A percentile compares a stretch with the other conserved stretches of the same genome.
phyloP scores from a whole-genome alignment of 1,140 invertebrate genomes.

The Agrilus planipennis region DNA sequence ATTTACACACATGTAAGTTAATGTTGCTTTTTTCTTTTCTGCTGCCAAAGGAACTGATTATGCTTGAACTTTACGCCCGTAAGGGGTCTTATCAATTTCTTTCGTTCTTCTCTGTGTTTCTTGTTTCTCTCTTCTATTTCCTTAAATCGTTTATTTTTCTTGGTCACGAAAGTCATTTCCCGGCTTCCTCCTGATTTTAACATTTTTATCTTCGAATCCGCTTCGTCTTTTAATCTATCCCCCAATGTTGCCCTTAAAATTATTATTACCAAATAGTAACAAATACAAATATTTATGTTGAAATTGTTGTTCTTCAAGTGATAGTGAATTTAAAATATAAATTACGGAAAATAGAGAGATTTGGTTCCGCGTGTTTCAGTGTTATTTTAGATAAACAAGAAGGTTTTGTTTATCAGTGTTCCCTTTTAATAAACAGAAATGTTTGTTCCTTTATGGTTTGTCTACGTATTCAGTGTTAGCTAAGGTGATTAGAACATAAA shows the following conservation, averaged over 20 bases:
- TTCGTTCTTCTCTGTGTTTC: conserved; percentile 60
- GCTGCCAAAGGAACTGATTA: too few species aligned
- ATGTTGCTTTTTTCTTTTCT: too few species aligned
- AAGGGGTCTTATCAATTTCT: conserved; percentile 56
- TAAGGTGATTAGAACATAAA: too few species aligned
- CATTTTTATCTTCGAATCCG: conserved; percentile 41
- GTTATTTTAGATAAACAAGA: too few species aligned
- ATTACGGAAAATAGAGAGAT: too few species aligned
- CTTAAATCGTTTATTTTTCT: conserved; percentile 42
- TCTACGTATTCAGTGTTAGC: too few species aligned
- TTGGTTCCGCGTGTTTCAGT: too few species aligned
- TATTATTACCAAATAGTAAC: neutral
- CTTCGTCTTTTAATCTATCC: conserved; percentile 52
- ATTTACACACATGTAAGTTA: too few species aligned
- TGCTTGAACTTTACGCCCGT: conserved; percentile 21
- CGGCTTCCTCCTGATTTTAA: conserved; percentile 52
- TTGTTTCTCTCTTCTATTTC: conserved; percentile 37
- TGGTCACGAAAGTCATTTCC: conserved; percentile 65
- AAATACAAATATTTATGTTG: conserved; percentile 12
- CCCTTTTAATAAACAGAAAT: too few species aligned
- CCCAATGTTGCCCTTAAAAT: conserved; percentile 52
- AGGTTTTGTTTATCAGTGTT: too few species aligned
- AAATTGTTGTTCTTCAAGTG: conserved; percentile 15
- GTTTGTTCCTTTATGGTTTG: too few species aligned
- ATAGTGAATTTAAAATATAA: too few species aligned